Conservation (phyloP, 2,888 invertebrate genomes). For the Coelopa pilipes region DNA sequence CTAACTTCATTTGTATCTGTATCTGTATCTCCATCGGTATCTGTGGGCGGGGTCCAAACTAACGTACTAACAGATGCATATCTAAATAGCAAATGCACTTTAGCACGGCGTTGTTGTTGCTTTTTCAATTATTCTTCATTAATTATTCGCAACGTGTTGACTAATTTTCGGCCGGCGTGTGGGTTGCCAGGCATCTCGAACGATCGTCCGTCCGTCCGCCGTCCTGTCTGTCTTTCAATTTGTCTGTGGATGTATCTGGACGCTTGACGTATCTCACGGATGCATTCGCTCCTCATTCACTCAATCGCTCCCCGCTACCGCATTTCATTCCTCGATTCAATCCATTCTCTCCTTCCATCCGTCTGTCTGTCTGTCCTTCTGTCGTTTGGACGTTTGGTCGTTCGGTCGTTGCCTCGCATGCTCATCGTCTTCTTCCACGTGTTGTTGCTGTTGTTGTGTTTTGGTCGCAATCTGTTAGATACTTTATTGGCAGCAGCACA, state of each 20-base stretch:
- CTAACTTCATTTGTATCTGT: neutral
- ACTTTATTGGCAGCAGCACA: constrained; percentile 23
- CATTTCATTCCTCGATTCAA: neutral
- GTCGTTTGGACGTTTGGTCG: neutral
- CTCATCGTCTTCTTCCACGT: neutral
- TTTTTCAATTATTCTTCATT: constrained; percentile 29
- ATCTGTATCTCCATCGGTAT: neutral
- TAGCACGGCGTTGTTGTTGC: neutral
- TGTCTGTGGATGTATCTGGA: neutral
- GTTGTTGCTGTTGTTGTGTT: constrained; percentile 9
- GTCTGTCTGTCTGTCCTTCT: neutral
- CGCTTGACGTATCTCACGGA: neutral
- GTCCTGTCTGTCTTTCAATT: neutral
- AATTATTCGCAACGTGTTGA: constrained; percentile 28
- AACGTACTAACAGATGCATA: neutral
- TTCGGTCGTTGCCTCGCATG: neutral
- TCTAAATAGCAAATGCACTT: neutral
- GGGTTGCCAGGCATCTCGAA: neutral
- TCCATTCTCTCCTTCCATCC: neutral
- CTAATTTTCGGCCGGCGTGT: constrained; percentile 19
- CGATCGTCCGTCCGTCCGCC: neutral
- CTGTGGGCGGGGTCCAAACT: neutral
- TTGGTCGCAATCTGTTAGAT: constrained; percentile 19
- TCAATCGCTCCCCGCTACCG: neutral
- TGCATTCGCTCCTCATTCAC: constrained; percentile 7